Conservation (phyloP, 1,140 invertebrate species). For the Aphidius ervi region DNA sequence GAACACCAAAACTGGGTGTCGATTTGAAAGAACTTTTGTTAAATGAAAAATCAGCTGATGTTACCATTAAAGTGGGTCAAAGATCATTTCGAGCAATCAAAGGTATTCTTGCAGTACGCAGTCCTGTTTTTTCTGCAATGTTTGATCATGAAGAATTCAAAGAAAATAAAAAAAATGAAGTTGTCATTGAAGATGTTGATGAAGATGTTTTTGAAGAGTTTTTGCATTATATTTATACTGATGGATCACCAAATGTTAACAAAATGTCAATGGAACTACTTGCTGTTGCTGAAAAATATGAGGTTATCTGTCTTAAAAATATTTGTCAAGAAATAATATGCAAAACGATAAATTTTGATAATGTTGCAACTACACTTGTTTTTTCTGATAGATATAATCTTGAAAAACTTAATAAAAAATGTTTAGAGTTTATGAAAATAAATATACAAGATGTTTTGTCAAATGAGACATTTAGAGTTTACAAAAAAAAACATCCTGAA, state of each 20-base stretch:
- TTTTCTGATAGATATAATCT: too few relatives aligned
- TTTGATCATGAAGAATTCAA: constrained; percentile 99
- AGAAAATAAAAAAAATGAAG: constrained; percentile 91
- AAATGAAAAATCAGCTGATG: constrained; percentile 1
- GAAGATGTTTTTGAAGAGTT: constrained; percentile 94
- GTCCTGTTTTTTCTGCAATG: constrained; percentile 96
- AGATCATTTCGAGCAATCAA: constrained; percentile 15
- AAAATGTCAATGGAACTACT: constrained; percentile 95
- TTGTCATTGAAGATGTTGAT: constrained; percentile 95
- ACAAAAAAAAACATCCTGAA: too few relatives aligned
- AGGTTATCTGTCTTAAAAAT: too few relatives aligned
- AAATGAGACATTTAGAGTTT: too few relatives aligned
- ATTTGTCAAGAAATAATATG: too few relatives aligned
- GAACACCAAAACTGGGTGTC: not conserved
- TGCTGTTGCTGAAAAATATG: constrained; percentile 97
- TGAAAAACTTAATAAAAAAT: too few relatives aligned
- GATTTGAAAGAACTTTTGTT: constrained; percentile 16
- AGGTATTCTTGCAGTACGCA: constrained; percentile 70
- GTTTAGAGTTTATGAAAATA: too few relatives aligned
- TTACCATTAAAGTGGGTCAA: not conserved
- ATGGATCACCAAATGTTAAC: too few relatives aligned
- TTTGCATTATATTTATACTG: constrained; percentile 66
- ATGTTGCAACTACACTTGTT: too few relatives aligned
- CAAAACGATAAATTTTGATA: too few relatives aligned
- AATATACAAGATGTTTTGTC: too few relatives aligned